Base-by-base conservation (phyloP, 2,113 vertebrate species). In the Lasiurus cinereus region DNA sequence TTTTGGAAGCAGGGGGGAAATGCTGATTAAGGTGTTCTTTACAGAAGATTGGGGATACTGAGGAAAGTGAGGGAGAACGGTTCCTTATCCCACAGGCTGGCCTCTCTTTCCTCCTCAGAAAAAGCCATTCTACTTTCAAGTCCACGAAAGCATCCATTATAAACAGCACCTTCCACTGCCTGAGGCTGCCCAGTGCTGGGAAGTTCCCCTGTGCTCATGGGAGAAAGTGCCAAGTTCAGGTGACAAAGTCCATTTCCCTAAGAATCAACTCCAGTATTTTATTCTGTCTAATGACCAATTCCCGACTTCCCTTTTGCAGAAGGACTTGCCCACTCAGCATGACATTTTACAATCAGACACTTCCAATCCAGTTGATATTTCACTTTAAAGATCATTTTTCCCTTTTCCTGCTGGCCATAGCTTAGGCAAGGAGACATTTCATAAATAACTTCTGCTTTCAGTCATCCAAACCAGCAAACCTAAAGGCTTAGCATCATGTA, bases 351-450 rank as follows among this genome's bases (percentile, higher is more conserved):
- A 66, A 72, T 74, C 73, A 85, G 46, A 66, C 59, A 91, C 77
- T 92, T 95, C 85, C 66, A 70, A 64, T 59, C 77, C 90, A 39
- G 77, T 56, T 76, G 82, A 76, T 85, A 94, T 90, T 96, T 92
- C 13, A 84, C 69, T 95, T 88, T 84, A 90, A 93, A 97, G 66
- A 88, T 76, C 77, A 93, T 52, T 94, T 72, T 24, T 12, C 27
- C 43, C 12, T 69, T 83, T 72, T 79, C 46, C 52, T 88, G 15
- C 31, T 91, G 36, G 36, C 22, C 79, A 86, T 64, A 39, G 39
- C 19, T 88, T 85, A 74, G 85, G 70, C 83, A 85, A 88, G 73
- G 27, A 93, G 66, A 54, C 29, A 88, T 52, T 93, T 90, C 70
- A 88, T 84, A 76, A 82, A 87, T 76, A 93, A 80, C 77, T 78